phyloP scores from a whole-genome alignment of 2,888 invertebrate genomes.

The Sinohyriopsis cumingii region DNA sequence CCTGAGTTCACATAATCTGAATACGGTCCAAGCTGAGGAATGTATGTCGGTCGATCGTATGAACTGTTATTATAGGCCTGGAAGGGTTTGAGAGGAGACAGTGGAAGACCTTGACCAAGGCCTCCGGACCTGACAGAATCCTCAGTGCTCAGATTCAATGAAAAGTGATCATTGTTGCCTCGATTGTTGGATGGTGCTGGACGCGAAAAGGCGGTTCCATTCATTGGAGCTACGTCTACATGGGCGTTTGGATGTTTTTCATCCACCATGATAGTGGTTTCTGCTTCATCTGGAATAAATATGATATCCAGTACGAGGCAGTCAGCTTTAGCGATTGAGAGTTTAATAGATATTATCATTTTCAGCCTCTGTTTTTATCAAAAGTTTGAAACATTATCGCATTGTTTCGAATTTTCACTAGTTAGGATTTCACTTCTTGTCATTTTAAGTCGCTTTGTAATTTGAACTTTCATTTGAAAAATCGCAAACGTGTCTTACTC shows the following conservation, averaged over 20 bases:
- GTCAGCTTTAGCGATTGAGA: not conserved
- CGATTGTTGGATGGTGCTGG: slow-evolving; percentile 38
- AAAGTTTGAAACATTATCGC: too few relatives aligned
- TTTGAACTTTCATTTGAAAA: too few relatives aligned
- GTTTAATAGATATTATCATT: too few relatives aligned
- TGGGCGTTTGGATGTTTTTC: slow-evolving; percentile 18
- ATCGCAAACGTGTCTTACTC: too few relatives aligned
- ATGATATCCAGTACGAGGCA: not conserved
- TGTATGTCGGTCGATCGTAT: slow-evolving; percentile 51
- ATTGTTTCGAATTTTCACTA: too few relatives aligned
- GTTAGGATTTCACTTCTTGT: too few relatives aligned
- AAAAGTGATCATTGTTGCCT: too few relatives aligned
- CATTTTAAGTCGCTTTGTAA: too few relatives aligned
- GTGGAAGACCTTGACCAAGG: slow-evolving; percentile 22
- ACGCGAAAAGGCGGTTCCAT: slow-evolving; percentile 53
- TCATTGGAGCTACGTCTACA: slow-evolving; percentile 22
- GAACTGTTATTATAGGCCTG: slow-evolving; percentile 32
- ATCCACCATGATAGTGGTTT: slow-evolving; percentile 12
- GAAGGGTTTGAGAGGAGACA: slow-evolving; percentile 52
- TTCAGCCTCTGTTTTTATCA: too few relatives aligned
- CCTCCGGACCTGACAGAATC: slow-evolving; percentile 18
- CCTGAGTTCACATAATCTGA: slow-evolving; percentile 50
- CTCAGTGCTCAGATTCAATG: not conserved
- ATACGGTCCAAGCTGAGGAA: slow-evolving; percentile 56
- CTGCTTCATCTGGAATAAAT: slow-evolving; percentile 29